These are phyloP conservation scores for Luscinia luscinia DNA, from an alignment of 2,797 vertebrate genomes.

Conservation along the genomic window DNA sequence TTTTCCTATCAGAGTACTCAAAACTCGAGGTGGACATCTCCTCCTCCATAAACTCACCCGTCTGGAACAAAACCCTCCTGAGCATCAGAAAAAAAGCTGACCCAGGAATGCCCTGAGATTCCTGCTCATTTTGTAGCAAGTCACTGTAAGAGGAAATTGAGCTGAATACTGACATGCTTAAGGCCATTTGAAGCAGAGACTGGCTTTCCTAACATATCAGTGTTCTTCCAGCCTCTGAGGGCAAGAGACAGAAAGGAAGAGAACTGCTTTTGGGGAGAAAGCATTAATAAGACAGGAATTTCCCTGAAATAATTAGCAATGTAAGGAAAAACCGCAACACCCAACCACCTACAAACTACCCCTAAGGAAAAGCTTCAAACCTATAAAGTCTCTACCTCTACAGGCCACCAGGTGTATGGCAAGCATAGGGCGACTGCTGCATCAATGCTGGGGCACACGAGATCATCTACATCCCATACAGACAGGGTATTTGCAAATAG, in stretches of 20 bases:
- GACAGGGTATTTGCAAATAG: neutral
- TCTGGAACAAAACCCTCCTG: neutral
- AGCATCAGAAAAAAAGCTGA: neutral
- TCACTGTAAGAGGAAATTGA: neutral
- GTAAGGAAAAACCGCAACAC: neutral
- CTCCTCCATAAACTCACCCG: neutral
- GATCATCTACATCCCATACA: neutral
- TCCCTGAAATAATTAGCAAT: neutral
- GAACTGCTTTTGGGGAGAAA: neutral
- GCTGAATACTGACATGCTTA: neutral
- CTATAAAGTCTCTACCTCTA: neutral
- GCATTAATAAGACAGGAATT: neutral
- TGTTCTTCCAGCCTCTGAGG: neutral
- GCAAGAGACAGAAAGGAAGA: neutral
- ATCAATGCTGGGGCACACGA: neutral
- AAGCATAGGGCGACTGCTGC: fast-evolving
- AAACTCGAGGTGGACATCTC: neutral
- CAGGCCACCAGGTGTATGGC: neutral
- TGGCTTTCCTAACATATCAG: neutral
- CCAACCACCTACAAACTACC: neutral
- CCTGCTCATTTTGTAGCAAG: neutral
- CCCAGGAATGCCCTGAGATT: neutral
- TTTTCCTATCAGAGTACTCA: neutral
- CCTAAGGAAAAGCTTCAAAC: neutral
- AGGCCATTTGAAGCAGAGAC: neutral